Evolutionary conservation across 2,888 invertebrate species (phyloP).

Genomic region (Zonitis immaculata): DNA sequence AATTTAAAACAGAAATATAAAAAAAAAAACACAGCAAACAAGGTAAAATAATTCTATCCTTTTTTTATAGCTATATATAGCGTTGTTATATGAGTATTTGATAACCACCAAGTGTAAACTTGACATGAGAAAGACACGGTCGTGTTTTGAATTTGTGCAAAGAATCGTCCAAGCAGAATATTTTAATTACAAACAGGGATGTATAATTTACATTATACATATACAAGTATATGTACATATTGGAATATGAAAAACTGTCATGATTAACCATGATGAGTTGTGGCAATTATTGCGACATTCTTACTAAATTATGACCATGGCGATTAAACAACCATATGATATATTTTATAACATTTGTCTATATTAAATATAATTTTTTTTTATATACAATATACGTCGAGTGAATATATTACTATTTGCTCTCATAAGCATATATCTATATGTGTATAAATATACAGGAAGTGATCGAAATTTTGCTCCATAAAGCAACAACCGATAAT

Average conservation of each 20-base stretch:
- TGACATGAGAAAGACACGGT: constrained; percentile 19
- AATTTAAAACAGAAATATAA: too few species aligned
- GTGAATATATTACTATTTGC: too few species aligned
- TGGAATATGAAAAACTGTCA: constrained; percentile 21
- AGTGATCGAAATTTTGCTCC: too few species aligned
- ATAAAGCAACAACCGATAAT: too few species aligned
- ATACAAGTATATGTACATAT: constrained; percentile 20
- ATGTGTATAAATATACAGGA: too few species aligned
- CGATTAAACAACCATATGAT: background rate
- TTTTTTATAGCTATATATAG: background rate
- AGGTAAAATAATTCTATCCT: background rate
- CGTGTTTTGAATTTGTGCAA: constrained; percentile 27
- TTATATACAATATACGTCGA: too few species aligned
- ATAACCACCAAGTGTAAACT: constrained; percentile 20
- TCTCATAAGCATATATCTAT: too few species aligned
- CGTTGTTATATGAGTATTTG: constrained; percentile 13
- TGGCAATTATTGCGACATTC: background rate
- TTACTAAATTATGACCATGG: background rate
- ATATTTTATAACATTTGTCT: background rate
- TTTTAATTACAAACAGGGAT: constrained; percentile 38
- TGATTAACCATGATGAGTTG: constrained; percentile 15
- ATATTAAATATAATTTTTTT: background rate
- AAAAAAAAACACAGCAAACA: background rate
- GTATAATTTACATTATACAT: constrained; percentile 29
- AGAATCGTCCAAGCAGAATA: constrained; percentile 38